Evolutionary conservation across 2,797 vertebrate genomes (phyloP).

Genomic region (Enteromius anoplus): DNA sequence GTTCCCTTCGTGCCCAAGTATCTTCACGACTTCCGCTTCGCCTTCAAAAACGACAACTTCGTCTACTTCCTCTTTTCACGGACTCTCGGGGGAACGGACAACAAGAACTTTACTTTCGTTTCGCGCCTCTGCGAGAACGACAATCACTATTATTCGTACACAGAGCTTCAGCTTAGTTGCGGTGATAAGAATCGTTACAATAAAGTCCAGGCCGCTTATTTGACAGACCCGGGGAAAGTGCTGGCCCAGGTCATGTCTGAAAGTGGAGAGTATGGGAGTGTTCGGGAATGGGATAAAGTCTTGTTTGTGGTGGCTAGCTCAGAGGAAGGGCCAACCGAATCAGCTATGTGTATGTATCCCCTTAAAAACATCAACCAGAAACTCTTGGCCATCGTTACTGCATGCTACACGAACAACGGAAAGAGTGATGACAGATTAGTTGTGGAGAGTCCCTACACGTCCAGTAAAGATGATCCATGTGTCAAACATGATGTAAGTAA

Average conservation of each 20-base stretch:
- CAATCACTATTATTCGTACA: slow-evolving; percentile 89
- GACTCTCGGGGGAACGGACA: slow-evolving; percentile 80
- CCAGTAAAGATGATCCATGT: slow-evolving; percentile 68
- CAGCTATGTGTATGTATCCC: slow-evolving; percentile 91
- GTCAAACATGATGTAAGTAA: slow-evolving; percentile 52
- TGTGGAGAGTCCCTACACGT: slow-evolving; percentile 89
- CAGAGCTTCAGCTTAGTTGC: slow-evolving; percentile 91
- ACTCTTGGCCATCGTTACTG: slow-evolving; percentile 82
- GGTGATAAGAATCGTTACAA: slow-evolving; percentile 70
- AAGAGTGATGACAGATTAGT: slow-evolving; percentile 64
- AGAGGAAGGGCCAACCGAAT: slow-evolving; percentile 67
- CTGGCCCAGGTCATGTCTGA: slow-evolving; percentile 69
- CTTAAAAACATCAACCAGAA: slow-evolving; percentile 82
- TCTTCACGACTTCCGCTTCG: slow-evolving; percentile 86
- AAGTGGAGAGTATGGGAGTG: slow-evolving; percentile 61
- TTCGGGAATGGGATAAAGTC: slow-evolving; percentile 70
- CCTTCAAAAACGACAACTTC: slow-evolving; percentile 85
- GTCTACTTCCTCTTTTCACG: slow-evolving; percentile 95
- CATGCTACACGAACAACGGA: slow-evolving; percentile 83
- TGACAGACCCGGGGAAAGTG: slow-evolving; percentile 76
- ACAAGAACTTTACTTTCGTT: slow-evolving; percentile 86
- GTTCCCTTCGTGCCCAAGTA: slow-evolving; percentile 84
- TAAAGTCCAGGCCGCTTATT: slow-evolving; percentile 78
- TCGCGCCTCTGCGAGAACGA: slow-evolving; percentile 90
- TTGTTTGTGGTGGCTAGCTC: slow-evolving; percentile 78